Evolutionary conservation across 2,797 vertebrate genomes (phyloP).

Genomic region (Sebastes nivosus): DNA sequence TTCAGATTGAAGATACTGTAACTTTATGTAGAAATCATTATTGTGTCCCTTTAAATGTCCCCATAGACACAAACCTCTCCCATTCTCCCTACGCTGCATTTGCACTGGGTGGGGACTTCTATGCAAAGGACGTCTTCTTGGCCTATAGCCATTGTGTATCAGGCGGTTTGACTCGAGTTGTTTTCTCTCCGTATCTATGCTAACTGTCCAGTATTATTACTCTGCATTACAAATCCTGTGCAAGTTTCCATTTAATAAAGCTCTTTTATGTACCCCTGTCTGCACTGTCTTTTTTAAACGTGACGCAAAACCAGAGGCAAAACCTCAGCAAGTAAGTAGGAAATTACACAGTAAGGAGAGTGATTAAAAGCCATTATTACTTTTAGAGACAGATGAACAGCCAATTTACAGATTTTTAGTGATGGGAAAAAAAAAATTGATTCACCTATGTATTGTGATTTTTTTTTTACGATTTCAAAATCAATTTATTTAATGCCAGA

Average conservation of each 20-base stretch:
- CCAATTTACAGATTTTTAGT: too few relatives aligned
- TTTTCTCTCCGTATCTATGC: slow-evolving; percentile 57
- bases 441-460: too few relatives aligned
- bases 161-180: slow-evolving; percentile 20
- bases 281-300: not conserved
- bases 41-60: slow-evolving; percentile 65
- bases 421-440: too few relatives aligned
- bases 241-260: slow-evolving; percentile 75
- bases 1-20: slow-evolving; percentile 48
- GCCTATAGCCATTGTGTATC: slow-evolving; percentile 45
- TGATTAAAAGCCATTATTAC: not conserved
- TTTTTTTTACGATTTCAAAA: too few relatives aligned
- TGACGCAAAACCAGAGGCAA: not conserved
- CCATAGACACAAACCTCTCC: slow-evolving; percentile 23
- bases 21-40: slow-evolving; percentile 52
- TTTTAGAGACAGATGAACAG: too few relatives aligned
- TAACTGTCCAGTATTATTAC: slow-evolving; percentile 69
- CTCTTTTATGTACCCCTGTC: slow-evolving; percentile 42
- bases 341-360: not conserved
- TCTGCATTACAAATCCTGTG: slow-evolving; percentile 59
- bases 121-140: slow-evolving; percentile 65
- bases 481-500: too few relatives aligned
- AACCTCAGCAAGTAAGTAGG: not conserved
- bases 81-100: slow-evolving; percentile 3
- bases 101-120: slow-evolving; percentile 55